Conservation (phyloP, 2,113 vertebrate species). For the Aspiorhynchus laticeps region DNA sequence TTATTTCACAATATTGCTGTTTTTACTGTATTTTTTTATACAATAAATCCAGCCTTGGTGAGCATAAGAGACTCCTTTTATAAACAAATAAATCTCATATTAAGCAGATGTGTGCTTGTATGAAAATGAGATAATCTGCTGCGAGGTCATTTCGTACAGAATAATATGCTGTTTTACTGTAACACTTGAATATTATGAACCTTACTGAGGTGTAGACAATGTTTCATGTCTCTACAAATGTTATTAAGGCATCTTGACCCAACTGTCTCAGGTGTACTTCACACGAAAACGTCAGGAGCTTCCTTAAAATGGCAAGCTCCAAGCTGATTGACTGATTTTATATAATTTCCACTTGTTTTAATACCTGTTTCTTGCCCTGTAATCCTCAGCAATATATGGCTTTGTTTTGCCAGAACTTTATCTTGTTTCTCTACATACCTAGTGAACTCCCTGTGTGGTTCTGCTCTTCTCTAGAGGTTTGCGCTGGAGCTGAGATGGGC, state of each 20-base stretch:
- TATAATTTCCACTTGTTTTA: neutral
- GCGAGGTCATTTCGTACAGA: neutral
- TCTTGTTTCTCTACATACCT: constrained; percentile 8
- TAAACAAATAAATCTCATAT: neutral
- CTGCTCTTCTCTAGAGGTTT: constrained; percentile 44
- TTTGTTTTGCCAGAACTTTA: constrained; percentile 21
- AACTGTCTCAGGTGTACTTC: neutral
- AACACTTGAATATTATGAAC: neutral
- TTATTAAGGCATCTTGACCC: neutral
- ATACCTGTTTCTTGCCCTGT: neutral
- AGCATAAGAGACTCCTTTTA: neutral
- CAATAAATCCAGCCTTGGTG: neutral
- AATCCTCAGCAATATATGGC: neutral
- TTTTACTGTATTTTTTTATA: neutral
- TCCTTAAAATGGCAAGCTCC: neutral
- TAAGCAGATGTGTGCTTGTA: neutral
- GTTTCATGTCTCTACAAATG: neutral
- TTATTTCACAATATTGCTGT: no score
- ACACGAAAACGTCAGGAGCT: neutral
- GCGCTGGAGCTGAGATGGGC: constrained; percentile 42
- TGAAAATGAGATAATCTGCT: neutral
- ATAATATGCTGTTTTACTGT: neutral
- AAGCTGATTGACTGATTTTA: neutral
- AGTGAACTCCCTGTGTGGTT: constrained; percentile 16
- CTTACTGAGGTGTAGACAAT: neutral